Evolutionary conservation across 2,113 vertebrate species (phyloP).

Genomic region (Microtus richardsoni): DNA sequence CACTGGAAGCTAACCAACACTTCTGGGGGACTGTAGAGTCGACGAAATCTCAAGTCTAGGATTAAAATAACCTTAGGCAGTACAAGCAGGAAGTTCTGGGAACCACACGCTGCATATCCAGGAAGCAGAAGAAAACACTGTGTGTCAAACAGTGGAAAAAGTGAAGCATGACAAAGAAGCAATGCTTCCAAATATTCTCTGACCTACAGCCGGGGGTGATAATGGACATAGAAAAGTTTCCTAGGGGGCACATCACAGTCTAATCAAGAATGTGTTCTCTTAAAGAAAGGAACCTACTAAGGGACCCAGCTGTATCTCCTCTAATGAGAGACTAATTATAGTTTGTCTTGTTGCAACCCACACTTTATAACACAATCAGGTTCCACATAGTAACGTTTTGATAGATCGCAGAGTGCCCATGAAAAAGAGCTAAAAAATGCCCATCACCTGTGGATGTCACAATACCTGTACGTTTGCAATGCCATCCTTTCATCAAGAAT

Average conservation of each 20-base stretch:
- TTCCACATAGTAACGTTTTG: neutral
- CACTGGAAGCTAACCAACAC: neutral
- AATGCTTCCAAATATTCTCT: too few species aligned
- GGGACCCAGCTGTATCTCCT: neutral
- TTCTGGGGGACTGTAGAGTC: neutral
- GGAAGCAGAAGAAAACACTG: neutral
- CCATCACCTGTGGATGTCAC: too few species aligned
- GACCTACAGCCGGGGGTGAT: fast-evolving
- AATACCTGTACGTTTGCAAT: too few species aligned
- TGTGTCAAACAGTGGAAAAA: neutral
- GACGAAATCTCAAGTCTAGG: neutral
- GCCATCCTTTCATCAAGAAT: neutral
- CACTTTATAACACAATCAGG: neutral
- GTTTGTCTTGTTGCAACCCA: neutral
- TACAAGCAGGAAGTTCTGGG: neutral
- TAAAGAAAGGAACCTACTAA: neutral
- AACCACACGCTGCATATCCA: neutral
- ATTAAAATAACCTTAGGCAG: neutral
- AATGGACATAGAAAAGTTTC: neutral
- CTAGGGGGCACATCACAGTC: neutral
- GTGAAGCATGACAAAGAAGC: neutral
- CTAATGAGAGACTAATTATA: neutral
- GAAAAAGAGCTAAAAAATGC: too few species aligned
- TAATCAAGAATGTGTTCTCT: neutral
- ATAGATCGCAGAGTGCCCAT: neutral